These are phyloP conservation scores for Sebastes trivittatus DNA, from an alignment of 2,797 vertebrate species.

Conservation along the genomic window DNA sequence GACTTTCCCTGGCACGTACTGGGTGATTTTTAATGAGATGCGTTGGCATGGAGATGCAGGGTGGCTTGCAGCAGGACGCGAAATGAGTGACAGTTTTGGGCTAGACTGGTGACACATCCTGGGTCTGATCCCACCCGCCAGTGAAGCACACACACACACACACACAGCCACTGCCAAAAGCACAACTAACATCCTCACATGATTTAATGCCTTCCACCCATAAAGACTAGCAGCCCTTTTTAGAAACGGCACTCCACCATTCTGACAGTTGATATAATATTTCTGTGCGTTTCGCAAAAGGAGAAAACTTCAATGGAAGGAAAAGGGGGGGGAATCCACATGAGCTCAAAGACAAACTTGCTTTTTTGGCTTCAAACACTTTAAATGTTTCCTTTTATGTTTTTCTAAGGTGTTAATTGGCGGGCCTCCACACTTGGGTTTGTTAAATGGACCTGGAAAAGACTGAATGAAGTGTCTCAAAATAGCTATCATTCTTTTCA, in stretches of 20 bases:
- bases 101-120: conserved; percentile 73
- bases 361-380: conserved; percentile 43
- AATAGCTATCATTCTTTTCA: conserved; percentile 21
- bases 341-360: conserved; percentile 38
- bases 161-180: conserved; percentile 56
- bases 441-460: conserved; percentile 41
- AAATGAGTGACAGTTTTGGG: conserved; percentile 81
- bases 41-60: conserved; percentile 74
- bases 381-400: conserved; percentile 40
- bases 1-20: conserved; percentile 59
- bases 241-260: conserved; percentile 13
- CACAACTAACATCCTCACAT: conserved; percentile 57
- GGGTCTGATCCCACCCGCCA: conserved; percentile 68
- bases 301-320: conserved; percentile 36
- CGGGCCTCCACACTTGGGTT: conserved; percentile 28
- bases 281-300: conserved; percentile 15
- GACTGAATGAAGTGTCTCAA: conserved; percentile 28
- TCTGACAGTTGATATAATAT: conserved; percentile 37
- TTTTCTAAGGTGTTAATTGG: conserved; percentile 65
- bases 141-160: conserved; percentile 47
- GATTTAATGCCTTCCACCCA: conserved; percentile 42
- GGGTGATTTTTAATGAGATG: conserved; percentile 75
- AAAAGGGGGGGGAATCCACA: conserved; percentile 5
- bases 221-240: conserved; percentile 26
- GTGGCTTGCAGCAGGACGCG: conserved; percentile 67